Conservation (phyloP, 2,888 invertebrate species). For the Pammene fasciana region DNA sequence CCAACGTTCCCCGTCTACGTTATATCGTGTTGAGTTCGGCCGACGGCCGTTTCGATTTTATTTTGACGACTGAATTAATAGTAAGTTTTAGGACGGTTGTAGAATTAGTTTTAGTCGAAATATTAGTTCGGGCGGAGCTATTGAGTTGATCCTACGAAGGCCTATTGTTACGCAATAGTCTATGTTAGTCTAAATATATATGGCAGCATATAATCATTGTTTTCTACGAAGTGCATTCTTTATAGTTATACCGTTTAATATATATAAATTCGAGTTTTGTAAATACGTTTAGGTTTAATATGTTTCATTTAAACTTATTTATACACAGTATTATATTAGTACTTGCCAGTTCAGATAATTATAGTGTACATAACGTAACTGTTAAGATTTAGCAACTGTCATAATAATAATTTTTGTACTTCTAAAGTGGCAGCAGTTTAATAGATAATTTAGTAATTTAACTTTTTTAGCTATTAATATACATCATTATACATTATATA, state of each 20-base stretch:
- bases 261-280: slow-evolving; percentile 46
- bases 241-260: slow-evolving; percentile 37
- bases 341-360: slow-evolving; percentile 75
- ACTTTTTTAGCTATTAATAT: slow-evolving; percentile 37
- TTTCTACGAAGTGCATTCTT: slow-evolving; percentile 39
- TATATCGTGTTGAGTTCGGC: slow-evolving; percentile 26
- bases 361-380: slow-evolving; percentile 59
- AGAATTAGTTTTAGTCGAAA: slow-evolving; percentile 38
- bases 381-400: slow-evolving; percentile 53
- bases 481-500: slow-evolving; percentile 46
- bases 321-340: slow-evolving; percentile 78
- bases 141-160: slow-evolving; percentile 24
- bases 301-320: slow-evolving; percentile 65
- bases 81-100: slow-evolving; percentile 47
- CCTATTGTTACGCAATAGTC: slow-evolving; percentile 39
- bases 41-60: slow-evolving; percentile 34
- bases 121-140: slow-evolving; percentile 23
- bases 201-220: slow-evolving; percentile 38
- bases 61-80: slow-evolving; percentile 50
- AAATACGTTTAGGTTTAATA: slow-evolving; percentile 56
- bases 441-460: slow-evolving; percentile 48
- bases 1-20: slow-evolving; percentile 43
- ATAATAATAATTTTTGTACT: slow-evolving; percentile 56
- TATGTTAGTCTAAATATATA: slow-evolving; percentile 39
- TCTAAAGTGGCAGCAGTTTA: slow-evolving; percentile 49